Evolutionary conservation across 2,797 vertebrate species (phyloP).

Genomic region (Halcyon chelicuti): DNA sequence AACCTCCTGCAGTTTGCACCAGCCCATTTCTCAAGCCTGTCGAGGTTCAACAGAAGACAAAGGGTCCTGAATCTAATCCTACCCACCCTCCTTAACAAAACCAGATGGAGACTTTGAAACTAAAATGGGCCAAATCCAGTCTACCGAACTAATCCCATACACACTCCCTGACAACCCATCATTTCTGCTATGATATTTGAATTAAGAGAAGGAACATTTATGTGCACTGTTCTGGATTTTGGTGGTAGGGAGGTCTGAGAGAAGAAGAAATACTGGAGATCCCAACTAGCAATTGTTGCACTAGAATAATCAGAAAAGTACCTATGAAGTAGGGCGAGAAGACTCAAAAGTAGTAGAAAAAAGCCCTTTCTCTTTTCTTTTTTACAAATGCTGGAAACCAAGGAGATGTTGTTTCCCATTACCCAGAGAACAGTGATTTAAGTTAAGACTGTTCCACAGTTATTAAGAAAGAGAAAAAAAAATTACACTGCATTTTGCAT

Average conservation of each 20-base stretch:
- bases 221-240: not conserved
- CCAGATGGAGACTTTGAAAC: not conserved
- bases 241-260: not conserved
- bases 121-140: not conserved
- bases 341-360: not conserved
- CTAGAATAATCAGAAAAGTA: not conserved
- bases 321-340: not conserved
- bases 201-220: not conserved
- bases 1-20: no score
- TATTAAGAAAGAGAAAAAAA: not conserved
- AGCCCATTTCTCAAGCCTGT: no score
- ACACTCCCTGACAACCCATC: rapidly evolving
- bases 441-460: not conserved
- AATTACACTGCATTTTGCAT: not conserved
- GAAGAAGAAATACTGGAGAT: not conserved
- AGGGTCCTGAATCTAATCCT: not conserved
- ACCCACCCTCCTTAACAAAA: not conserved
- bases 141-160: not conserved
- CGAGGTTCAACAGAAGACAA: not conserved
- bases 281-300: not conserved
- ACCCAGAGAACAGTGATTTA: not conserved
- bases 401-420: not conserved
- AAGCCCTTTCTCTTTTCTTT: not conserved
- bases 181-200: not conserved
- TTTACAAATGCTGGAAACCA: not conserved